These are phyloP conservation scores for Fragum sueziense DNA, from an alignment of 2,888 invertebrate genomes.

Conservation along the genomic window DNA sequence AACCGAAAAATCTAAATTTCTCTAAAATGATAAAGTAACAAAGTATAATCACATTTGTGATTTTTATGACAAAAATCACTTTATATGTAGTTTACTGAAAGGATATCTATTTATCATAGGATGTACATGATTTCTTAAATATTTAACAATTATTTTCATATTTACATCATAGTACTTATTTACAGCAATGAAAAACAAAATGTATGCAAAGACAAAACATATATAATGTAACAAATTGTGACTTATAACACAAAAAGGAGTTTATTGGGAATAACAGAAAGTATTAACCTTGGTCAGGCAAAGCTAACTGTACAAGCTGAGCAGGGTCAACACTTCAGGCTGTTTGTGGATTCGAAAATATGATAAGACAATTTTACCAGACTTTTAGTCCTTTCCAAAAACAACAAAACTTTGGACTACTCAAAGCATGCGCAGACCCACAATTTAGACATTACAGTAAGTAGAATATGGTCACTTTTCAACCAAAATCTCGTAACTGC, in stretches of 20 bases:
- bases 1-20: conserved; percentile 43
- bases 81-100: conserved; percentile 15
- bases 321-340: not conserved
- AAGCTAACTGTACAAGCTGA: not conserved
- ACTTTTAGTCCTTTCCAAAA: too few species aligned
- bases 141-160: conserved; percentile 49
- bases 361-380: too few species aligned
- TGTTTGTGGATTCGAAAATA: too few species aligned
- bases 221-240: not conserved
- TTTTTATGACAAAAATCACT: conserved; percentile 26
- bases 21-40: conserved; percentile 56
- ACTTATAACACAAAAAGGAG: not conserved
- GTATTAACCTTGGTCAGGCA: not conserved
- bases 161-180: conserved; percentile 45
- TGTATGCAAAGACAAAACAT: conserved; percentile 13
- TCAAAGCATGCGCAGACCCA: too few species aligned
- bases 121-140: conserved; percentile 47
- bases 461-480: too few species aligned
- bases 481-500: too few species aligned
- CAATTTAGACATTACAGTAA: too few species aligned
- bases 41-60: conserved; percentile 48
- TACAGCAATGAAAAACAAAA: conserved; percentile 21
- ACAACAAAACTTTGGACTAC: too few species aligned
- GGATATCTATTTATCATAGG: conserved; percentile 22
- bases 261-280: not conserved